Conservation (phyloP, 2,113 vertebrate species). For the Bolborhynchus lineola region DNA sequence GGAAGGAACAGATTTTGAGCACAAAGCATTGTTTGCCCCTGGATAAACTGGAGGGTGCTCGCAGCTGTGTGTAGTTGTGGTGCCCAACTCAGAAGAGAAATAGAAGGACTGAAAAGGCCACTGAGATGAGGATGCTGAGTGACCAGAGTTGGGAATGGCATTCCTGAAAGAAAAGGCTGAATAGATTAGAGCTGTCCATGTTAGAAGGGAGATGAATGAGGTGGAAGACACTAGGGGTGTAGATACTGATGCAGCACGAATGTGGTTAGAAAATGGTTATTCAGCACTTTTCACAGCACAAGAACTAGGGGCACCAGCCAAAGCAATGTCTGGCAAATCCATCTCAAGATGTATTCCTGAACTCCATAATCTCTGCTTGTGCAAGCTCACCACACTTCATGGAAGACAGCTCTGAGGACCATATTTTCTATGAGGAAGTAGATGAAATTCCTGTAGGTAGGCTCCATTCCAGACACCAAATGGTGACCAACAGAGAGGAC, state of each 20-base stretch:
- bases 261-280: not conserved
- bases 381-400: not conserved
- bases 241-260: not conserved
- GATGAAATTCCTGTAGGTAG: not conserved
- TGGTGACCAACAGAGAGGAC: not conserved
- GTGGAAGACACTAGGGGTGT: not conserved
- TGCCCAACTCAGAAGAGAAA: not conserved
- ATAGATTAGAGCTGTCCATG: not conserved
- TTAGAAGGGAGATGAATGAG: not conserved
- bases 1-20: not conserved
- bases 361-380: not conserved
- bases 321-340: not conserved
- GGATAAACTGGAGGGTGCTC: not conserved
- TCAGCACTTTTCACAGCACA: not conserved
- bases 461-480: not conserved
- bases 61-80: not conserved
- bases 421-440: not conserved
- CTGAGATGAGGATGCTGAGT: not conserved
- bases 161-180: not conserved
- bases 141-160: not conserved
- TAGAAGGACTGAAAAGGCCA: not conserved
- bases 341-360: not conserved
- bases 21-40: not conserved
- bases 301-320: not conserved
- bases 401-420: not conserved